Evolutionary conservation across 2,888 invertebrate genomes (phyloP), one percentile per base, ranked within the genome.

Genomic region (Cerceris rybyensis): DNA sequence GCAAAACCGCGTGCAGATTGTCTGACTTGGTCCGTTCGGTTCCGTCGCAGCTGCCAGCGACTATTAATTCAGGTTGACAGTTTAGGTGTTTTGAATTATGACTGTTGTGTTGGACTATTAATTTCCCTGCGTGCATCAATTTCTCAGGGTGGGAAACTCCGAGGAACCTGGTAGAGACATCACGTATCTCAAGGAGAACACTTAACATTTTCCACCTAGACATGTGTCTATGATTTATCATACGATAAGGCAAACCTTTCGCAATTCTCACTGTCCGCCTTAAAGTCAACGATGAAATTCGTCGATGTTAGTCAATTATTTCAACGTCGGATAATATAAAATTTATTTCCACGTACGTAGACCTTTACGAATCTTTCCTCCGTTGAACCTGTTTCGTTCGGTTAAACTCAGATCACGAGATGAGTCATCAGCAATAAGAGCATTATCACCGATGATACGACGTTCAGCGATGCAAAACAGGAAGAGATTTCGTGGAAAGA

Each of bases 1-100:
- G 14, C 14, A 68, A 39, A 55, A n/a, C 39, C 59, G 46, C 28
- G 28, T 4, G 28, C 54, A 42, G 55, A 75, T 70, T 63, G 59
- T 50, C 50, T 52, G 70, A 76, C 72, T 70, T 50, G 67, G 54
- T 60, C 28, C 41, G 75, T 82, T 82, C 68, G 73, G 73, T 68
- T 70, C 50, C 68, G 80, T 68, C 69, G 75, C 75, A 68, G 70
- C 75, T 74, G 70, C 65, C 73, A 52, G 63, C 55, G 68, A 80
- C 84, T 86, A 85, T 86, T 83, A 85, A 85, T 85, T 80, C 76
- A 78, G 71, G 82, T 84, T 85, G 85, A 85, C 85, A 80, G 70
- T 77, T 82, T 57, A 76, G 78, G 75, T 84, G 86, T 80, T 74
- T 84, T 86, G 86, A 85, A 80, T 85, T 84, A 84, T 86, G 76